These are phyloP conservation scores for Corapipo altera DNA, from an alignment of 2,113 vertebrate genomes.

Conservation along the genomic window DNA sequence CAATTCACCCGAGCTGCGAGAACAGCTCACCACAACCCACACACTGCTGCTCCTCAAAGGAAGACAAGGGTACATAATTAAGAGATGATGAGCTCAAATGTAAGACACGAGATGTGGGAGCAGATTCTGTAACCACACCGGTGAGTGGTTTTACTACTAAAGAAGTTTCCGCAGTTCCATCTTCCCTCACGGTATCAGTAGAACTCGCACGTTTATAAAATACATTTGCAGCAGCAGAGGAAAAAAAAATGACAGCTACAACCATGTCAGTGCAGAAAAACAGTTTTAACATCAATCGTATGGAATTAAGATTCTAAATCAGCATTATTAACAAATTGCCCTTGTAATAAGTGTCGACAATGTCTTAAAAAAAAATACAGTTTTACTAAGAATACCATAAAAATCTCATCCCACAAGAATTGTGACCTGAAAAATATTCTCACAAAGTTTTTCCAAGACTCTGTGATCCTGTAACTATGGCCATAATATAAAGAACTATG, in stretches of 20 bases:
- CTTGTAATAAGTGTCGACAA: not conserved
- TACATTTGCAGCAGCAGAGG: not conserved
- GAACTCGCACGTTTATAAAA: not conserved
- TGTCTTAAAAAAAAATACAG: not conserved
- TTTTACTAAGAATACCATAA: not conserved
- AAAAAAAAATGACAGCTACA: not conserved
- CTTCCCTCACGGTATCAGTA: not conserved
- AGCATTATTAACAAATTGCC: not conserved
- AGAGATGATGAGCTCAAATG: constrained; percentile 32
- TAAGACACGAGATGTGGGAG: not conserved
- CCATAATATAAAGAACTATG: not conserved
- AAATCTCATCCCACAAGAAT: not conserved
- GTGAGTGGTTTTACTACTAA: not conserved
- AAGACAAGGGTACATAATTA: constrained; percentile 11
- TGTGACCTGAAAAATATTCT: not conserved
- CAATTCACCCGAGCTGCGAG: not conserved
- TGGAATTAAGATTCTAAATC: not conserved
- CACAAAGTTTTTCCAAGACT: not conserved
- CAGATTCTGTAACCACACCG: constrained; percentile 46
- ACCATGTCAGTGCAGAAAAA: not conserved
- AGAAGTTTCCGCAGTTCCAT: not conserved
- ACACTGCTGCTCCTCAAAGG: constrained; percentile 33
- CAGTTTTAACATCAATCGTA: not conserved
- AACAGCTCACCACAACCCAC: constrained; percentile 53
- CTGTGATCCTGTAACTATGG: not conserved